Percentiles rank a stretch among this genome's conserved stretches.
Conservation (phyloP, 2,888 invertebrate genomes). For the Hyppa rectilinea region DNA sequence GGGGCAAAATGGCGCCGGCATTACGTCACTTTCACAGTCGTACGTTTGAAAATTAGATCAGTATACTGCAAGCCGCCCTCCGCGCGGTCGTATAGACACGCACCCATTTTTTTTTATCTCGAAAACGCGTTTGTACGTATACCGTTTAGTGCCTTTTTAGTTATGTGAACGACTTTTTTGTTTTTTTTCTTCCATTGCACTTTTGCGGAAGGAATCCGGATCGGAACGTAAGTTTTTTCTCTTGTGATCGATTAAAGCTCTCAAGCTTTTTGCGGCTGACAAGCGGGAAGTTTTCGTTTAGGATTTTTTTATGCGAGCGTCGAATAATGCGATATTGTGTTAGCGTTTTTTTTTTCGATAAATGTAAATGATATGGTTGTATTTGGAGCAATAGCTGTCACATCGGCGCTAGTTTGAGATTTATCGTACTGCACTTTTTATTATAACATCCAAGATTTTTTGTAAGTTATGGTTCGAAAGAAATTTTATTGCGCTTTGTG, state of each 20-base stretch:
- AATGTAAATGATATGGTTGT: conserved; percentile 62
- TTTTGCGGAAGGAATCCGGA: conserved; percentile 70
- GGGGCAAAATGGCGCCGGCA: conserved; percentile 85
- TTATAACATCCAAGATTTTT: conserved; percentile 29
- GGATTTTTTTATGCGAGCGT: conserved; percentile 68
- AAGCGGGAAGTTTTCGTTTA: conserved; percentile 71
- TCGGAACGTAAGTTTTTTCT: conserved; percentile 79
- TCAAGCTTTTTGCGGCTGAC: conserved; percentile 75
- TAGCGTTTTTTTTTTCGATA: conserved; percentile 55
- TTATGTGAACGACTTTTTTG: conserved; percentile 76
- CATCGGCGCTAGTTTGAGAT: conserved; percentile 32
- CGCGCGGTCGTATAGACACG: conserved; percentile 69
- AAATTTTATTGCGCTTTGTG: conserved; percentile 60
- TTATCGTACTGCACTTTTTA: conserved; percentile 55
- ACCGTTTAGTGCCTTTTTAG: conserved; percentile 71
- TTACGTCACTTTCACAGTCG: conserved; percentile 89
- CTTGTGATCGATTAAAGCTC: conserved; percentile 77
- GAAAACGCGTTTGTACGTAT: conserved; percentile 72
- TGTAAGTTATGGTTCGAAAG: conserved; percentile 32
- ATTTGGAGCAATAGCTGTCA: conserved; percentile 47
- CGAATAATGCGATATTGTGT: conserved; percentile 69
- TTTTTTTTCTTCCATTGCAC: conserved; percentile 69
- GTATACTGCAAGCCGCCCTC: conserved; percentile 81
- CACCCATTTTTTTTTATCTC: conserved; percentile 60
- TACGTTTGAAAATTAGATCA: conserved; percentile 88